phyloP scores from a whole-genome alignment of 2,113 vertebrate species.

The Macheiramphus alcinus region DNA sequence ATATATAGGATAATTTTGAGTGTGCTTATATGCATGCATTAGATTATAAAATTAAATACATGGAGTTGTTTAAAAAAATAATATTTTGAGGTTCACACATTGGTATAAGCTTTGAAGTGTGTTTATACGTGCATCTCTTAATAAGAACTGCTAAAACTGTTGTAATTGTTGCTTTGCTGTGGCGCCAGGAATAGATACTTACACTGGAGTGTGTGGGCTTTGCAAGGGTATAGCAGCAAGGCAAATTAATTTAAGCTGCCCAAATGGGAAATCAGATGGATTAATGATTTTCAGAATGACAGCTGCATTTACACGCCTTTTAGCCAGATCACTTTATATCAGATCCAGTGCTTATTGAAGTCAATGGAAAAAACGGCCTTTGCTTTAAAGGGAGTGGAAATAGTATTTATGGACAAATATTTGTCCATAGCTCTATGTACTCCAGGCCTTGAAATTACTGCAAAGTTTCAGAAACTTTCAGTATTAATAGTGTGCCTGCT shows the following conservation, averaged over 20 bases:
- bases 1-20: background rate
- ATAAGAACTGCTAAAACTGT: background rate
- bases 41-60: background rate
- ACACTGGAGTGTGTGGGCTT: background rate
- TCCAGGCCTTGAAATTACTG: background rate
- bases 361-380: background rate
- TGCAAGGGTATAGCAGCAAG: background rate
- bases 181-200: background rate
- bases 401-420: background rate
- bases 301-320: background rate
- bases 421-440: background rate
- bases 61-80: background rate
- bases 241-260: background rate
- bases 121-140: background rate
- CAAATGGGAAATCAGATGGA: background rate
- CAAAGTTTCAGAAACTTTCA: background rate
- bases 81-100: background rate
- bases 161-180: background rate
- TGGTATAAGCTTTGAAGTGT: background rate
- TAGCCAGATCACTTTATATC: background rate
- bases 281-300: background rate
- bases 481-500: background rate
- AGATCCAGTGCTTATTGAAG: background rate
- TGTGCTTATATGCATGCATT: background rate
- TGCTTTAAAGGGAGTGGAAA: background rate